A percentile compares a stretch with the other conserved stretches of the same genome.
phyloP scores from a whole-genome alignment of 1,140 invertebrate species.

The Paramacrobiotus metropolitanus region DNA sequence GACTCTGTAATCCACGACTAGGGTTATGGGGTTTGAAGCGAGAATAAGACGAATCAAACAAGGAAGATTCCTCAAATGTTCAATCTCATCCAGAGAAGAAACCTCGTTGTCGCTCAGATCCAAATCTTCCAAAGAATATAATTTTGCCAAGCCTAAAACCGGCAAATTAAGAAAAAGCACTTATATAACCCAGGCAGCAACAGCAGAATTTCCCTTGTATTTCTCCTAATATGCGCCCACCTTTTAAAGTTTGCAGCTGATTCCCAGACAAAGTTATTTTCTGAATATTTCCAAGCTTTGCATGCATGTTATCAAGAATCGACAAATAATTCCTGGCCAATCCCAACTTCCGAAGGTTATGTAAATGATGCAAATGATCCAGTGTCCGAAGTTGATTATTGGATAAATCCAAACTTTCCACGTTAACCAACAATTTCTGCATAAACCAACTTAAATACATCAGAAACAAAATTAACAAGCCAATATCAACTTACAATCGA shows the following conservation, averaged over 20 bases:
- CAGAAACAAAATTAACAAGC: constrained; percentile 4
- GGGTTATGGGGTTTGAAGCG: constrained; percentile 66
- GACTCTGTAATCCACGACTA: constrained; percentile 62
- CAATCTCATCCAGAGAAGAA: constrained; percentile 49
- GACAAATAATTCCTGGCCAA: constrained; percentile 44
- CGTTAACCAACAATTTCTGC: constrained; percentile 42
- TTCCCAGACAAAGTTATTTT: constrained; percentile 67
- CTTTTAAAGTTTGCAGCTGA: constrained; percentile 41
- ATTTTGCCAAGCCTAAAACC: constrained; percentile 40
- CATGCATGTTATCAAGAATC: constrained; percentile 47
- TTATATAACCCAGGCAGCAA: constrained; percentile 2
- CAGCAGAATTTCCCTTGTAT: too few species aligned
- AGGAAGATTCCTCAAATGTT: constrained; percentile 48
- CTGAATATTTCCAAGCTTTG: constrained; percentile 63
- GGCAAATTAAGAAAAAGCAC: constrained; percentile 13
- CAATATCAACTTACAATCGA: constrained; percentile 30
- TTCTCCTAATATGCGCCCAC: too few species aligned
- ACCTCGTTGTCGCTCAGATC: constrained; percentile 67
- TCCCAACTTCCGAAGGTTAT: constrained; percentile 45
- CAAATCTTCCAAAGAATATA: constrained; percentile 56
- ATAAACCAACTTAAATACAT: constrained; percentile 4
- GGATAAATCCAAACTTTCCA: constrained; percentile 40
- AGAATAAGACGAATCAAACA: constrained; percentile 60
- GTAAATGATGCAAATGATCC: constrained; percentile 47
- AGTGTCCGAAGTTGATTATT: constrained; percentile 49